Percentiles rank a stretch among this genome's conserved stretches.
Evolutionary conservation across 2,797 vertebrate genomes (phyloP).

Genomic region (Peromyscus nudipes): DNA sequence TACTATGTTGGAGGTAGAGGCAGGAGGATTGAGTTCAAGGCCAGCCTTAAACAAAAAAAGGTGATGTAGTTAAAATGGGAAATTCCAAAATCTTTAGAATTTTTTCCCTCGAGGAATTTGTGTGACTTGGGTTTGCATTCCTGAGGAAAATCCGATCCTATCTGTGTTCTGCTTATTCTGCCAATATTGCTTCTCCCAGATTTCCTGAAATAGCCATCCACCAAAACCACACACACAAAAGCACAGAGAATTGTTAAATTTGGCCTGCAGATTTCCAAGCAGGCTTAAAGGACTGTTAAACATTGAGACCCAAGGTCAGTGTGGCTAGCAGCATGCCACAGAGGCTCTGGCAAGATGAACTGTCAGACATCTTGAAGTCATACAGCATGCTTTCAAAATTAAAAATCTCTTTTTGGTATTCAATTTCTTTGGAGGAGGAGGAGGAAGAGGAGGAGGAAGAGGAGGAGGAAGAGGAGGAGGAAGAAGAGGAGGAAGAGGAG

Average conservation of each 20-base stretch:
- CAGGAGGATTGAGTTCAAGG: neutral
- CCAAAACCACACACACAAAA: neutral
- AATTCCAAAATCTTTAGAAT: neutral
- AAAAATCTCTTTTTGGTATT: neutral
- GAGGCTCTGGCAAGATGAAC: neutral
- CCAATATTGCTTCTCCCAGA: neutral
- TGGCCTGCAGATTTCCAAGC: neutral
- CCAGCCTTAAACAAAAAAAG: neutral
- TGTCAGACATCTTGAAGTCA: neutral
- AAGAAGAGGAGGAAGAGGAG: neutral
- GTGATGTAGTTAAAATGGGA: neutral
- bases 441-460: too few species aligned
- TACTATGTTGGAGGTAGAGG: too few species aligned
- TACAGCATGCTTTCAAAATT: neutral
- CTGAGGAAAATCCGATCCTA: neutral
- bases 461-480: too few species aligned
- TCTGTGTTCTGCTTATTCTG: neutral
- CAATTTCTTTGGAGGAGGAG: neutral
- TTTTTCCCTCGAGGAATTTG: neutral
- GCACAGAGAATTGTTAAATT: neutral
- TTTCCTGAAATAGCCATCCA: constrained; percentile 25
- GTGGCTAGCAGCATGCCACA: neutral
- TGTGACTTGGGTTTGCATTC: neutral
- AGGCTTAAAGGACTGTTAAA: neutral
- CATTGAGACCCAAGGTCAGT: neutral